phyloP scores from a whole-genome alignment of 2,797 vertebrate species.

The Centroberyx gerrardi region DNA sequence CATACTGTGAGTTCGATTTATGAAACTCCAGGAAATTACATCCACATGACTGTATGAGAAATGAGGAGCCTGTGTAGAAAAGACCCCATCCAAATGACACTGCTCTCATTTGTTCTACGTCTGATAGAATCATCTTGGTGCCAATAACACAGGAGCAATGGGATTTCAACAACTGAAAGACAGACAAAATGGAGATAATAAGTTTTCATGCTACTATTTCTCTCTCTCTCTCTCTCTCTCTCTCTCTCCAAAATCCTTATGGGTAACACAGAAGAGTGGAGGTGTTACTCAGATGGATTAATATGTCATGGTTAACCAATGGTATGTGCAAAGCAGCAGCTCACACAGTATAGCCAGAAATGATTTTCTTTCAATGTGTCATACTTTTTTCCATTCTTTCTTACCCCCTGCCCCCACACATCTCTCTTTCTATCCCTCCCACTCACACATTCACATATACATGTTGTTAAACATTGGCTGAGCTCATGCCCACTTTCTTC shows the following conservation, averaged over 20 bases:
- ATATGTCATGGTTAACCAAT: constrained; percentile 62
- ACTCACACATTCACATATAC: constrained; percentile 65
- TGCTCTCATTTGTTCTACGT: constrained; percentile 42
- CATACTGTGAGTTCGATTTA: constrained; percentile 44
- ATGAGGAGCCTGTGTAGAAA: constrained; percentile 6
- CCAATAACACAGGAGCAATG: constrained; percentile 43
- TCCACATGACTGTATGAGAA: constrained; percentile 44
- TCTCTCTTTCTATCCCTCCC: constrained; percentile 65
- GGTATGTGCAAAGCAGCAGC: constrained; percentile 50
- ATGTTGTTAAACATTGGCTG: constrained; percentile 53
- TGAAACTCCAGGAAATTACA: constrained; percentile 69
- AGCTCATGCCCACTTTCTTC: constrained; percentile 40
- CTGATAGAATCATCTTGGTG: constrained; percentile 45
- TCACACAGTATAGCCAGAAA: constrained; percentile 62
- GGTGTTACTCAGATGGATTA: constrained; percentile 63
- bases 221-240: constrained; percentile 24
- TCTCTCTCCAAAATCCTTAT: constrained; percentile 54
- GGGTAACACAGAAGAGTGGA: constrained; percentile 53
- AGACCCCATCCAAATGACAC: constrained; percentile 37
- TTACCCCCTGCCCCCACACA: constrained; percentile 64
- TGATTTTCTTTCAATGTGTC: constrained; percentile 75
- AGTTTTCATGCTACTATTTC: constrained; percentile 4
- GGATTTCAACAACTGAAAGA: constrained; percentile 59
- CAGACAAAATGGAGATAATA: constrained; percentile 34
- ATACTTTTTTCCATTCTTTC: constrained; percentile 73